Percentiles rank a stretch among this genome's conserved stretches.
Conservation (phyloP, 2,113 vertebrate species). For the Tachysurus fulvidraco region DNA sequence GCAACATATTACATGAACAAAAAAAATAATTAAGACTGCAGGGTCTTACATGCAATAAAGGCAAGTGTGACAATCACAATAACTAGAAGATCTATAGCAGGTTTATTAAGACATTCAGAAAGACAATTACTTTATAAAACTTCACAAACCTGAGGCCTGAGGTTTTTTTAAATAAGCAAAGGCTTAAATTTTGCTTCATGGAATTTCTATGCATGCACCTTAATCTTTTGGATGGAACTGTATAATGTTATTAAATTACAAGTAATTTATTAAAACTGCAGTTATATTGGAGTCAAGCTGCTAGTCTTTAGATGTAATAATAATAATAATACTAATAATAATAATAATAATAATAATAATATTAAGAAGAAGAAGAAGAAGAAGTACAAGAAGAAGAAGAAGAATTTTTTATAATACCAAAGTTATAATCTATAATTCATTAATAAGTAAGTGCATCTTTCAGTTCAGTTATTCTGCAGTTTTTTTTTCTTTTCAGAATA, state of each 20-base stretch:
- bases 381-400: too few relatives aligned
- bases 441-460: not conserved
- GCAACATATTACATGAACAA: not conserved
- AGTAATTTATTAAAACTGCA: not conserved
- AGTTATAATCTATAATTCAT: too few relatives aligned
- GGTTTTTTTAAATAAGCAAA: not conserved
- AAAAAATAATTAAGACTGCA: not conserved
- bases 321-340: not conserved
- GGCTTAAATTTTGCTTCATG: not conserved
- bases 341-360: not conserved
- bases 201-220: not conserved
- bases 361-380: too few relatives aligned
- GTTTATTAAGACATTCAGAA: not conserved
- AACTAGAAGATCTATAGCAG: not conserved
- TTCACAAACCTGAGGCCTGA: not conserved
- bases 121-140: not conserved
- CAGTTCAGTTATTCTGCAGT: not conserved
- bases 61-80: not conserved
- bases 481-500: not conserved
- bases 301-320: not conserved
- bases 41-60: not conserved
- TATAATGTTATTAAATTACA: not conserved
- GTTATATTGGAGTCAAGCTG: not conserved
- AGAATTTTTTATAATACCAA: too few relatives aligned
- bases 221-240: not conserved